These are phyloP conservation scores for Nyctibius bracteatus DNA, from an alignment of 2,113 vertebrate species.

Conservation along the genomic window DNA sequence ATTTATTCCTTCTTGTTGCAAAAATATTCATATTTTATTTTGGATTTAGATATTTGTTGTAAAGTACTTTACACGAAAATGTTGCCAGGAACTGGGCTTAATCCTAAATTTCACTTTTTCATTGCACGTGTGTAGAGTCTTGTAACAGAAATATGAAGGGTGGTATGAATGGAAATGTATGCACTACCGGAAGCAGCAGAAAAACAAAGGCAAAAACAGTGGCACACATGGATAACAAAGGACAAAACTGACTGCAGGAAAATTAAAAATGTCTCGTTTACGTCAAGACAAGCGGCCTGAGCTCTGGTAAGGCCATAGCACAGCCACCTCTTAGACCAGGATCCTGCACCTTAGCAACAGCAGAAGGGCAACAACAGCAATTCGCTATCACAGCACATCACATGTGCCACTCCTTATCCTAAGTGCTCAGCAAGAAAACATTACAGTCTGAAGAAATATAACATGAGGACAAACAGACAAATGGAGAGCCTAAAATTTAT, in stretches of 20 bases:
- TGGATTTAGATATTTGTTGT: background rate
- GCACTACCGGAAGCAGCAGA: background rate
- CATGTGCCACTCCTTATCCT: background rate
- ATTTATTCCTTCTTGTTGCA: background rate
- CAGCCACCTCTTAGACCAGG: background rate
- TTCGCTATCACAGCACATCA: background rate
- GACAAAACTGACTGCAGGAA: background rate
- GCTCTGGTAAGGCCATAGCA: background rate
- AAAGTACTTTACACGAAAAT: background rate
- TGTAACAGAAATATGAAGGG: background rate
- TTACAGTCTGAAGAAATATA: background rate
- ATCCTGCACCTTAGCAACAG: background rate
- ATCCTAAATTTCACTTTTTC: background rate
- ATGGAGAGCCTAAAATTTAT: background rate
- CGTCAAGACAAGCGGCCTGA: background rate
- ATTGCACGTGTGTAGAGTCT: background rate
- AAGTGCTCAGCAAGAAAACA: background rate
- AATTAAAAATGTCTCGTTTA: background rate
- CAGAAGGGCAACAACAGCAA: background rate
- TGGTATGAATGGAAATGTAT: background rate
- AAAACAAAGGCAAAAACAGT: background rate
- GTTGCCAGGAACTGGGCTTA: background rate
- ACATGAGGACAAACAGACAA: background rate
- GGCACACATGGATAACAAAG: background rate
- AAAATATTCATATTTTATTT: background rate